Base-by-base conservation (phyloP, 2,888 invertebrate species). In the Pristionchus japonicus region DNA sequence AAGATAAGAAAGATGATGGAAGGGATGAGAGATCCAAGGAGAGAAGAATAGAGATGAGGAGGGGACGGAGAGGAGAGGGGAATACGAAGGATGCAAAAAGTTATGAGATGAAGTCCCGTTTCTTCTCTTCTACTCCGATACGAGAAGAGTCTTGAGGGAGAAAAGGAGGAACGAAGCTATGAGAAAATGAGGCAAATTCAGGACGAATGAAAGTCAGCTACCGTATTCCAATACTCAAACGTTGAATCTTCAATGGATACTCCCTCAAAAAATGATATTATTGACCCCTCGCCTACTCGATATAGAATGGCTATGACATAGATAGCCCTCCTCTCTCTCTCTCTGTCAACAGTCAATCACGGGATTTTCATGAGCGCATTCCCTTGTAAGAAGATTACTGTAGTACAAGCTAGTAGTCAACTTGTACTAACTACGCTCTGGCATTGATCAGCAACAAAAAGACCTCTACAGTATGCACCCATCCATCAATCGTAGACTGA, bases 21-120 rank as follows among this genome's bases (percentile, higher is more conserved):
- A 82, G 82, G 49, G n/a, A 31, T n/a, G 82, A 52, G 82, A 52
- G 82, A 82, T 47, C 31, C 52, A 49, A n/a, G 23, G 61, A 84
- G 57, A 61, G 34, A 23, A 57, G 52, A n/a, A n/a, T n/a, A n/a
- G n/a, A n/a, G n/a, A n/a, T n/a, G n/a, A n/a, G n/a, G n/a, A 84
- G 82, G n/a, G 82, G 11, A 23, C 2, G 13, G 82, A 57, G 37
- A 13, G 37, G 13, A 57, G 84, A n/a, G n/a, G n/a, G n/a, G n/a
- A n/a, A n/a, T n/a, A 84, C 17, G 61, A 6, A 57, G 61, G 17
- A 43, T n/a, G 47, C 64, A 67, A 64, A 86, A 67, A 57, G 85
- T 74, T 74, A 74, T 74, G 74, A 74, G 74, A 40, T 74, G 82
- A 82, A 82, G 82, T 20, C 13, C 43, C 64, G 11, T 31, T 34